These are phyloP conservation scores for Phoenicopterus ruber DNA, from an alignment of 2,113 vertebrate genomes.

Conservation along the genomic window DNA sequence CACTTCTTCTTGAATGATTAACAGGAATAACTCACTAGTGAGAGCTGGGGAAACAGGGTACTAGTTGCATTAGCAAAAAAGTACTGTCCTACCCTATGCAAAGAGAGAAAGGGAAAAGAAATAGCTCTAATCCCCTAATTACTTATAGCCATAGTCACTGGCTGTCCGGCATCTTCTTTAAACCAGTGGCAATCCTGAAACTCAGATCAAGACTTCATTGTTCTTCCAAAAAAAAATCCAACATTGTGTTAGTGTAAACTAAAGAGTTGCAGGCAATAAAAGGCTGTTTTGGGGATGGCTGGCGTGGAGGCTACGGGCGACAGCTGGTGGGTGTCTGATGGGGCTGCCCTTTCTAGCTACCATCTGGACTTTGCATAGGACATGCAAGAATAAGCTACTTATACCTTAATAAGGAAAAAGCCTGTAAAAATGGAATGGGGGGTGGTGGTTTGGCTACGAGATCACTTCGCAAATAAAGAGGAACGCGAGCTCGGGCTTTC, in stretches of 20 bases:
- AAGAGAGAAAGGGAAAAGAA: neutral
- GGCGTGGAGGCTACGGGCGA: constrained; percentile 45
- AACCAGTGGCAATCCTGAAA: neutral
- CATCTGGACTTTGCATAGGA: constrained; percentile 60
- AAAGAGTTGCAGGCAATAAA: constrained; percentile 22
- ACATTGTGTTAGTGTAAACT: constrained; percentile 1
- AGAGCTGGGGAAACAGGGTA: neutral
- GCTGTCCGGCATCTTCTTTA: neutral
- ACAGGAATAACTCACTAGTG: neutral
- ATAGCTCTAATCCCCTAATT: neutral
- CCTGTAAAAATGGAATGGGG: constrained; percentile 26
- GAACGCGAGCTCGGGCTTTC: neutral
- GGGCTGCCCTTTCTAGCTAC: constrained; percentile 55
- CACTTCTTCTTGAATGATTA: neutral
- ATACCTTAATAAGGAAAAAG: constrained; percentile 65
- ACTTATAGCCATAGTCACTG: neutral
- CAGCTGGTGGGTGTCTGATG: constrained; percentile 68
- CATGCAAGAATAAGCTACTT: constrained; percentile 65
- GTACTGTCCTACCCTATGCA: neutral
- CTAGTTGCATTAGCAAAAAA: neutral
- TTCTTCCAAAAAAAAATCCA: neutral
- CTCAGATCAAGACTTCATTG: neutral
- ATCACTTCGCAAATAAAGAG: constrained; percentile 14
- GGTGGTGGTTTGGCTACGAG: neutral
- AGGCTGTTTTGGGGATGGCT: constrained; percentile 20